Conservation (phyloP, 2,113 vertebrate species). For the Ammodytes dubius region DNA sequence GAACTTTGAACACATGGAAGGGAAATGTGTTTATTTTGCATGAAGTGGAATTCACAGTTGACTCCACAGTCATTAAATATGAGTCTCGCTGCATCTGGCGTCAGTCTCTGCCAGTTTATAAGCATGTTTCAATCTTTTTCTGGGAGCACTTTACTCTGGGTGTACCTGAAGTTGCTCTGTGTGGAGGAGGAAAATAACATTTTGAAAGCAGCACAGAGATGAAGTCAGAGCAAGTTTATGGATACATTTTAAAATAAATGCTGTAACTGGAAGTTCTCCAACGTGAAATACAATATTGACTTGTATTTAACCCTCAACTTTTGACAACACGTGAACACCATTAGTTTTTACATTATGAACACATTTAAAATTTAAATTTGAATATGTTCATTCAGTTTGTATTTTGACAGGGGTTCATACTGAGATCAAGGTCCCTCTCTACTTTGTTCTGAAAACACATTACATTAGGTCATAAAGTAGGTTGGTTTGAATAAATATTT, state of each 20-base stretch:
- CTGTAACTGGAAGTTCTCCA: neutral
- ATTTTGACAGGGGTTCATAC: no score
- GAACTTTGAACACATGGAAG: neutral
- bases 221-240: neutral
- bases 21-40: neutral
- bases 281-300: neutral
- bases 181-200: slow-evolving; percentile 11
- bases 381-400: no score
- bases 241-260: neutral
- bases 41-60: neutral
- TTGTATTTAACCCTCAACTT: neutral
- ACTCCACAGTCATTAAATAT: slow-evolving; percentile 18
- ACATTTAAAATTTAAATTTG: no score
- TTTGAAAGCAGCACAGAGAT: neutral
- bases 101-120: neutral
- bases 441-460: no score
- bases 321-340: no score
- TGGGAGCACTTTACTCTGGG: neutral
- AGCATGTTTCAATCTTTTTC: neutral
- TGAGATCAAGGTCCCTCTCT: no score
- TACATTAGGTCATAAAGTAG: no score
- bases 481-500: no score
- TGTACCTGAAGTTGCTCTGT: neutral
- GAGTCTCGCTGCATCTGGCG: slow-evolving; percentile 6
- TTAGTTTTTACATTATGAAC: no score